phyloP scores from a whole-genome alignment of 2,113 vertebrate genomes.

The Zosterops japonicus region DNA sequence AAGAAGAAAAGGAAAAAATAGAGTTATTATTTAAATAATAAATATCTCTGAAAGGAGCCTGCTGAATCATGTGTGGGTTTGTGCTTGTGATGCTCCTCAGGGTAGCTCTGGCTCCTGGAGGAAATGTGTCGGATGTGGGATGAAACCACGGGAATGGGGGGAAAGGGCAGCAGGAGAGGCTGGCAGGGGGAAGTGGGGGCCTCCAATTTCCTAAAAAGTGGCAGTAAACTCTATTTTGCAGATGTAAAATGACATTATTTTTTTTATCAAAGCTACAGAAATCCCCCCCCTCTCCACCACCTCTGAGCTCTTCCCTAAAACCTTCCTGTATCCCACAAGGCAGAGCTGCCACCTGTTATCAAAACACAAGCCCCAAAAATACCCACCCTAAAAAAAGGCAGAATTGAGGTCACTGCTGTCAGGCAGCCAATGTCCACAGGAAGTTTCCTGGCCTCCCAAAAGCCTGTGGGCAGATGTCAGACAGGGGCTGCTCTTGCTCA shows the following conservation, averaged over 20 bases:
- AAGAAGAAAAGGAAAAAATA: too few species aligned
- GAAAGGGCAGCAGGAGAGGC: background rate
- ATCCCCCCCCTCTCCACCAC: too few species aligned
- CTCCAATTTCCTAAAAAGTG: background rate
- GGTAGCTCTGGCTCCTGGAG: background rate
- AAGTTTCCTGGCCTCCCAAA: conserved; percentile 40
- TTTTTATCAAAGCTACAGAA: rapidly evolving
- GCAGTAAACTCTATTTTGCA: rapidly evolving
- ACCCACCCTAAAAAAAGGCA: conserved; percentile 24
- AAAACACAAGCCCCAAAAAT: background rate
- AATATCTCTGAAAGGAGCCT: background rate
- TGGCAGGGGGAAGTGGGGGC: background rate
- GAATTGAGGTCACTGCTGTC: conserved; percentile 20
- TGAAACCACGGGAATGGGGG: background rate
- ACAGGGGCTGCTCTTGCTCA: conserved; percentile 22
- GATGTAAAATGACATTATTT: rapidly evolving
- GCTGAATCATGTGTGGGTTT: background rate
- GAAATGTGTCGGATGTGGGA: background rate
- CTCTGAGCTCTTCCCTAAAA: background rate
- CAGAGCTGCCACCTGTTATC: background rate
- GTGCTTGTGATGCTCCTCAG: background rate
- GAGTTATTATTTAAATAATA: conserved; percentile 33
- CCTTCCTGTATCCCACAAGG: rapidly evolving
- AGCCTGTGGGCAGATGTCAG: conserved; percentile 50
- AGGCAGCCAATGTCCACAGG: conserved; percentile 49